Evolutionary conservation across 1,140 invertebrate species (phyloP).

Genomic region (Drosophila lacertosa): DNA sequence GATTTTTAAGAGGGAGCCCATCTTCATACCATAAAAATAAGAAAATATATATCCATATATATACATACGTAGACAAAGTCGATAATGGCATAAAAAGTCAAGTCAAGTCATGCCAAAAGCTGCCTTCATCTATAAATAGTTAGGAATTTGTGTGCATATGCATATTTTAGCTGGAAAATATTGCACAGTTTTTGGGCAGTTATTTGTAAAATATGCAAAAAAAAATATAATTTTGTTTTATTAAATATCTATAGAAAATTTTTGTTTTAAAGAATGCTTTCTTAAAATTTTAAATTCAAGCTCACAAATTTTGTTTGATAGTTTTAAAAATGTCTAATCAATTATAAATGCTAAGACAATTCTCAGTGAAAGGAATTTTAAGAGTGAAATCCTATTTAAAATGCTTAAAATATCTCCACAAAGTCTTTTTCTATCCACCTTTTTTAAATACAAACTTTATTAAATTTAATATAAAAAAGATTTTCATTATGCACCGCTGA

Average conservation of each 20-base stretch:
- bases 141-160: neutral
- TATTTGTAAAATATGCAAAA: neutral
- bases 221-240: too few relatives aligned
- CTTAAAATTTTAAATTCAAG: too few relatives aligned
- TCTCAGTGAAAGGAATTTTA: too few relatives aligned
- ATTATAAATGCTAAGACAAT: too few relatives aligned
- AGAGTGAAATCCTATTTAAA: too few relatives aligned
- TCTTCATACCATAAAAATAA: neutral
- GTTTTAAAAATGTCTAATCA: too few relatives aligned
- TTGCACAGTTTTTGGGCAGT: neutral
- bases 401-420: neutral
- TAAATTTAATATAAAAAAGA: conserved; percentile 29
- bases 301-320: too few relatives aligned
- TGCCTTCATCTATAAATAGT: conserved; percentile 2
- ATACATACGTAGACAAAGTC: conserved; percentile 12
- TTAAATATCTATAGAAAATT: too few relatives aligned
- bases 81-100: conserved; percentile 11
- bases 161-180: neutral
- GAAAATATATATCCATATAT: neutral
- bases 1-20: conserved; percentile 25
- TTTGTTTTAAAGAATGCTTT: too few relatives aligned
- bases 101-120: too few relatives aligned
- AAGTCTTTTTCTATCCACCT: too few relatives aligned
- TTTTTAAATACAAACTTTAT: too few relatives aligned
- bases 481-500: conserved; percentile 24